Evolutionary conservation across 2,797 vertebrate genomes (phyloP).

Genomic region (Todus mexicanus): DNA sequence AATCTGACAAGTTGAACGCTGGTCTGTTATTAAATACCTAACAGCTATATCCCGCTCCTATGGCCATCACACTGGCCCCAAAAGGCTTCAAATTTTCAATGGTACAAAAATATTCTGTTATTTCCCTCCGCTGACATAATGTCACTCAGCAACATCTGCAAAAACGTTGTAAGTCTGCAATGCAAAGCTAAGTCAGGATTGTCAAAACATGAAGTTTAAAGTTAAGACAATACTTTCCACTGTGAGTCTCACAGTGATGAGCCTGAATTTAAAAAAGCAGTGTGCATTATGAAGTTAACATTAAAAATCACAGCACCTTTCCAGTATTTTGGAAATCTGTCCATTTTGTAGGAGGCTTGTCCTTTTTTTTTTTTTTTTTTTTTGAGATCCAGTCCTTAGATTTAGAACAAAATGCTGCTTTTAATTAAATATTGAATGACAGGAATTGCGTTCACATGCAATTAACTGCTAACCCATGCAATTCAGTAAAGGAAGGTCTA

Average conservation of each 20-base stretch:
- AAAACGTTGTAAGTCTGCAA: neutral
- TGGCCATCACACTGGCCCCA: fast-evolving
- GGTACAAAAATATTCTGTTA: neutral
- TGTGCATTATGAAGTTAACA: neutral
- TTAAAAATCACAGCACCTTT: neutral
- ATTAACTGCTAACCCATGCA: neutral
- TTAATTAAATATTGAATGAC: neutral
- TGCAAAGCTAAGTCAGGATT: neutral
- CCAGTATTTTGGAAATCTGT: neutral
- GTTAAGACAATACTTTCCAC: neutral
- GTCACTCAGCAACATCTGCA: neutral
- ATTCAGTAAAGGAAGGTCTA: neutral
- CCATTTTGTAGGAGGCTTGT: neutral
- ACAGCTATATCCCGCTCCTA: neutral
- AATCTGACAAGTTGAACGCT: neutral
- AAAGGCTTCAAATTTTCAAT: neutral
- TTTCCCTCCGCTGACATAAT: neutral
- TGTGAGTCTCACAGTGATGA: neutral
- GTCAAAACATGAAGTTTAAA: neutral
- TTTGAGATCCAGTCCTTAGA: neutral
- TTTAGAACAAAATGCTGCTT: neutral
- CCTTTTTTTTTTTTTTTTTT: neutral
- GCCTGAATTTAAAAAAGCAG: neutral
- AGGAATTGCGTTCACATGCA: neutral
- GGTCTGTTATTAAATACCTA: neutral